phyloP scores from a whole-genome alignment of 1,140 invertebrate species.

The Archegozetes longisetosus region DNA sequence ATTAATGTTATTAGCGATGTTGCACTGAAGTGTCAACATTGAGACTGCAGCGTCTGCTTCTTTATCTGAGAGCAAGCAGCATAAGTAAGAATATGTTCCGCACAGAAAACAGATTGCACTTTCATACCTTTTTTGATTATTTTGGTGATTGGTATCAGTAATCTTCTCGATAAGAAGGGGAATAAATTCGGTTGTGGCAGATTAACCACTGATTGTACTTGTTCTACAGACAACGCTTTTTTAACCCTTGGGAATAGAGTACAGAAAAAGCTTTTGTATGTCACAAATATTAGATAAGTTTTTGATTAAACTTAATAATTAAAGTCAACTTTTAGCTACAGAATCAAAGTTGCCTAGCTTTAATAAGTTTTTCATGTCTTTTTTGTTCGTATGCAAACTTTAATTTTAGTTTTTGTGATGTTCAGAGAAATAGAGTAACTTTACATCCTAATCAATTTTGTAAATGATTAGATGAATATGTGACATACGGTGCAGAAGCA shows the following conservation, averaged over 20 bases:
- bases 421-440: no score
- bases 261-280: background rate
- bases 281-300: no score
- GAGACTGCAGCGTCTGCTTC: conserved; percentile 13
- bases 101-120: background rate
- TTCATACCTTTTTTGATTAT: background rate
- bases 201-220: background rate
- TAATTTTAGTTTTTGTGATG: no score
- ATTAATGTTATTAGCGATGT: conserved; percentile 3
- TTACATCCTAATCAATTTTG: no score
- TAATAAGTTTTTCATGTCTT: no score
- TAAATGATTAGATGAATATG: no score
- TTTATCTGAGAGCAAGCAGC: background rate
- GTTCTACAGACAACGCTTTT: background rate
- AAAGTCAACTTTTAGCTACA: no score
- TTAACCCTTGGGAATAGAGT: background rate
- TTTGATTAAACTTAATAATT: no score
- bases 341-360: no score
- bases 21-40: conserved; percentile 11
- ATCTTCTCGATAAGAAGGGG: background rate
- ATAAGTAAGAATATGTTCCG: background rate
- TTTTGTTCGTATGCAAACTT: no score
- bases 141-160: conserved; percentile 4
- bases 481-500: background rate
- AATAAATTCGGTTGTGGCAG: background rate